phyloP scores from a whole-genome alignment of 2,888 invertebrate species.

The Kryphioiulus occultus region DNA sequence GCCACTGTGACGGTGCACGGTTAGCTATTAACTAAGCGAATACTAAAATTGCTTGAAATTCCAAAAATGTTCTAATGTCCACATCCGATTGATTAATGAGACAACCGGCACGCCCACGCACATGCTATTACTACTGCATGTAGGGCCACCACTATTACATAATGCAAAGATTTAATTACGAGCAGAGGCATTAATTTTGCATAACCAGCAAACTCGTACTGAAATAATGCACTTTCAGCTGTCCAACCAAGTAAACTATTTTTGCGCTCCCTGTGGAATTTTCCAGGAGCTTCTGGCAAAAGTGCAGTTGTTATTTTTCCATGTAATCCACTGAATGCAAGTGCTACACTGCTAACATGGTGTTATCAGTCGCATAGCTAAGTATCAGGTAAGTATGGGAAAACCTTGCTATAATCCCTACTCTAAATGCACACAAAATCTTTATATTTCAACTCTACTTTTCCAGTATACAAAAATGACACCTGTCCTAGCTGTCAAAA shows the following conservation, averaged over 20 bases:
- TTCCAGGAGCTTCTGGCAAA: neutral
- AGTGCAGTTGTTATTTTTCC: neutral
- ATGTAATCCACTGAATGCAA: neutral
- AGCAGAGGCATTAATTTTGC: slow-evolving; percentile 17
- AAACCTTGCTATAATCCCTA: too few species aligned
- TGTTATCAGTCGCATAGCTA: too few species aligned
- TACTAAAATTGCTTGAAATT: neutral
- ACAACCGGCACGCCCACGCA: neutral
- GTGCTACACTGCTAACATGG: neutral
- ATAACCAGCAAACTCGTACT: neutral
- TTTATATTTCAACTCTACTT: too few species aligned
- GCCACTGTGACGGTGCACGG: neutral
- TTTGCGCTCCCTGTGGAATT: neutral
- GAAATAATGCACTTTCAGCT: neutral
- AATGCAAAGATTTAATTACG: slow-evolving; percentile 25
- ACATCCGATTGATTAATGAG: slow-evolving; percentile 25
- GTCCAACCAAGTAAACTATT: neutral
- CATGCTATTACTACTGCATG: neutral
- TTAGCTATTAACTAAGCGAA: neutral
- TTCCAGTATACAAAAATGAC: too few species aligned
- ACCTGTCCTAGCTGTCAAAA: too few species aligned
- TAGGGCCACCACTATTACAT: slow-evolving; percentile 21
- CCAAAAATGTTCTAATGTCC: neutral
- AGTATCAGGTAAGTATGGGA: too few species aligned
- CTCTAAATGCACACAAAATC: too few species aligned